phyloP scores from a whole-genome alignment of 2,113 vertebrate genomes.

The Montifringilla adamsi region DNA sequence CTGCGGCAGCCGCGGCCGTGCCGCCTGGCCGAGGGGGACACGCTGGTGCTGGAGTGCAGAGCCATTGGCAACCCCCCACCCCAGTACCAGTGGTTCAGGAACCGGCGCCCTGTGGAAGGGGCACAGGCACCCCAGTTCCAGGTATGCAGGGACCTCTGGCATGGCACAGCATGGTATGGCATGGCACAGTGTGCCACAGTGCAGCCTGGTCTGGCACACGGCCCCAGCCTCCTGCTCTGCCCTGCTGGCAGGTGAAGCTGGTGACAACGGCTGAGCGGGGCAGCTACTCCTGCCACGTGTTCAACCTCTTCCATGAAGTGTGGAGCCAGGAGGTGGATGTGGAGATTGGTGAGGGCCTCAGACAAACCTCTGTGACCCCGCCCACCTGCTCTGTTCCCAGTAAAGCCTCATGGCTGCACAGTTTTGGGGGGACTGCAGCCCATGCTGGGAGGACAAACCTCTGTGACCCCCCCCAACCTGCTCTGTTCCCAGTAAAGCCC shows the following conservation, averaged over 20 bases:
- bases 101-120: conserved; percentile 58
- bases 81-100: conserved; percentile 85
- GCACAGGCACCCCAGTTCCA: conserved; percentile 55
- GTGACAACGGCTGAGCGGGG: conserved; percentile 83
- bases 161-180: accelerated
- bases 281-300: conserved; percentile 78
- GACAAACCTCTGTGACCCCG: accelerated
- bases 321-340: conserved; percentile 76
- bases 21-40: conserved; percentile 74
- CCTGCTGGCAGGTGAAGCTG: conserved; percentile 21
- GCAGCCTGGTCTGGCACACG: accelerated
- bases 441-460: background rate
- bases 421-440: background rate
- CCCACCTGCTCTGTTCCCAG: background rate
- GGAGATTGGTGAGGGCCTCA: conserved; percentile 71
- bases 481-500: background rate
- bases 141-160: conserved; percentile 9
- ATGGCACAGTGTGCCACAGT: accelerated
- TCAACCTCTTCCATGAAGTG: conserved; percentile 79
- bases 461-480: accelerated
- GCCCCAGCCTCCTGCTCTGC: background rate
- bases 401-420: background rate
- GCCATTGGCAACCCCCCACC: conserved; percentile 78
- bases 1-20: conserved; percentile 68
- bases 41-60: conserved; percentile 72